Evolutionary conservation across 2,113 vertebrate species (phyloP).

Genomic region (Mixornis gularis): DNA sequence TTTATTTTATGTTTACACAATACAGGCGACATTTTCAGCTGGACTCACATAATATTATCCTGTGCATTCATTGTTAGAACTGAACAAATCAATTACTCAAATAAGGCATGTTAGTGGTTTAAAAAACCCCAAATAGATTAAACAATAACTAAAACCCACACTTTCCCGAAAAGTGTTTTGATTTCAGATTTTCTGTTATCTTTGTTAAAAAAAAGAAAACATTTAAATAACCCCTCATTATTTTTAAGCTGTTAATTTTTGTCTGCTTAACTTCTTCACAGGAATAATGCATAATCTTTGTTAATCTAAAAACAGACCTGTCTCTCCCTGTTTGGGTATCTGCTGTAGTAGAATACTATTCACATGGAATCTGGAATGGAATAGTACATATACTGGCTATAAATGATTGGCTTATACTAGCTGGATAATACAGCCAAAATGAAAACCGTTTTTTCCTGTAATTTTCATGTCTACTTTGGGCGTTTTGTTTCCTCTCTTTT

Average conservation of each 20-base stretch:
- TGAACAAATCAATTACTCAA: background rate
- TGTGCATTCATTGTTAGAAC: background rate
- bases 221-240: background rate
- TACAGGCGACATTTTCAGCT: background rate
- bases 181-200: background rate
- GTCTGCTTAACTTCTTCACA: background rate
- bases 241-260: background rate
- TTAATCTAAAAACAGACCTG: background rate
- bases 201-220: background rate
- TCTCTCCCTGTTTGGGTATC: background rate
- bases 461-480: background rate
- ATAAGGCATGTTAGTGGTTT: background rate
- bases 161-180: background rate
- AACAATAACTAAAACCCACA: background rate
- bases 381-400: background rate
- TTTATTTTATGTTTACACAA: background rate
- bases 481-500: rapidly evolving
- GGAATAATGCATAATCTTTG: background rate
- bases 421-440: background rate
- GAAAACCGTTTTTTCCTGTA: rapidly evolving
- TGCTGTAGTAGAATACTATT: background rate
- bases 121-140: background rate
- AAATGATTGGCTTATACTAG: background rate
- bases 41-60: background rate
- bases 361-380: background rate